These are phyloP conservation scores for Callocephalon fimbriatum DNA, from an alignment of 2,113 vertebrate species.

Conservation along the genomic window DNA sequence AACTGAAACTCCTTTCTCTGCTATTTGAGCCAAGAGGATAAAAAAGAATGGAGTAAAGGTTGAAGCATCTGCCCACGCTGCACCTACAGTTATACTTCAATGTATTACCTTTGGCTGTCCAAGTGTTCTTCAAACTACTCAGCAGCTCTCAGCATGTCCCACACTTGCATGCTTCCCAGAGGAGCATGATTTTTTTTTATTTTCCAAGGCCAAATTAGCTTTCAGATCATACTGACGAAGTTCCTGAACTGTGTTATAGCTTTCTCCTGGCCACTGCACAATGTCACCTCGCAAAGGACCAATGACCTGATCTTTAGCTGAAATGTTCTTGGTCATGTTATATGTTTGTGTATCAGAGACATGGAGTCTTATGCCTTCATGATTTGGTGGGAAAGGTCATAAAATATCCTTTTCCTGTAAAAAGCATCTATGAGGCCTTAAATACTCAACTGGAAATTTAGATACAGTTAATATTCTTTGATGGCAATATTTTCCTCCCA, in stretches of 20 bases:
- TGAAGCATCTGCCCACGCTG: not conserved
- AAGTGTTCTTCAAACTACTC: not conserved
- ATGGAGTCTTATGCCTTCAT: not conserved
- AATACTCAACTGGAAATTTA: not conserved
- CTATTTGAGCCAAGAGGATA: not conserved
- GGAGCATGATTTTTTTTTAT: too few relatives aligned
- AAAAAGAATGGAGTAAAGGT: not conserved
- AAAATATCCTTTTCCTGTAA: not conserved
- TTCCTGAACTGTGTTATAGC: not conserved
- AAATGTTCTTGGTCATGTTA: accelerated
- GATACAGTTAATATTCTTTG: not conserved
- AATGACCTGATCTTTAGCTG: not conserved
- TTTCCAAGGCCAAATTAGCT: not conserved
- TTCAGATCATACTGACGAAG: not conserved
- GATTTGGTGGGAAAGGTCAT: not conserved
- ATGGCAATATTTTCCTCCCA: not conserved
- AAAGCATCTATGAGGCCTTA: not conserved
- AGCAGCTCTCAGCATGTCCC: not conserved
- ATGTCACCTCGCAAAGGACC: not conserved
- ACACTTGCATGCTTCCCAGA: not conserved
- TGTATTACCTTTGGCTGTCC: not conserved
- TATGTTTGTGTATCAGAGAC: not conserved
- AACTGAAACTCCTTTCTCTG: not conserved
- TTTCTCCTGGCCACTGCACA: not conserved
- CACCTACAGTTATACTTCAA: not conserved